These are phyloP conservation scores for Phainopepla nitens DNA, from an alignment of 2,113 vertebrate genomes.

Conservation along the genomic window DNA sequence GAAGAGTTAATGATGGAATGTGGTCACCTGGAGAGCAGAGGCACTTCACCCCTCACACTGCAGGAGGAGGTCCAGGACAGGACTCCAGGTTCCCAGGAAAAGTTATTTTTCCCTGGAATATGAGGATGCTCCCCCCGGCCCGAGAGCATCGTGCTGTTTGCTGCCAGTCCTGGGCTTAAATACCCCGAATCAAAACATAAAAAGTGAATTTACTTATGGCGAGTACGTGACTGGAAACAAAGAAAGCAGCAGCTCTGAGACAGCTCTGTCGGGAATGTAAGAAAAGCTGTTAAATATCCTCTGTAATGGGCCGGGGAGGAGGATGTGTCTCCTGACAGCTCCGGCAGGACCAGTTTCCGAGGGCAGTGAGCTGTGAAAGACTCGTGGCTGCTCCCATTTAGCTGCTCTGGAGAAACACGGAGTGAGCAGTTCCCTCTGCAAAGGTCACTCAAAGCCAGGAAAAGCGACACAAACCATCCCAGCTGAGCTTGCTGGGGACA, in stretches of 20 bases:
- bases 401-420: conserved; percentile 4
- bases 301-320: background rate
- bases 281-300: background rate
- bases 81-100: no score
- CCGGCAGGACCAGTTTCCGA: background rate
- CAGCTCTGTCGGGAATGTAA: background rate
- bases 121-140: no score
- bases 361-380: conserved; percentile 49
- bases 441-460: background rate
- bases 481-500: background rate
- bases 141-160: rapidly evolving
- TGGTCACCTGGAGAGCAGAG: background rate
- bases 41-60: background rate
- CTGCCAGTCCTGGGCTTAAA: background rate
- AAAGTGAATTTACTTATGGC: background rate
- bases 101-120: background rate
- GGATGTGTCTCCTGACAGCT: conserved; percentile 36
- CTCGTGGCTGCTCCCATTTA: conserved; percentile 10
- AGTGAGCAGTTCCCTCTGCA: background rate
- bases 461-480: background rate
- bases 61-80: background rate
- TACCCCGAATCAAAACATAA: background rate
- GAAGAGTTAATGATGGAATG: background rate
- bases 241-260: background rate
- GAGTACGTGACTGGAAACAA: background rate